Conservation (phyloP, 2,797 vertebrate genomes). For the Hapalemur alaotrensis region DNA sequence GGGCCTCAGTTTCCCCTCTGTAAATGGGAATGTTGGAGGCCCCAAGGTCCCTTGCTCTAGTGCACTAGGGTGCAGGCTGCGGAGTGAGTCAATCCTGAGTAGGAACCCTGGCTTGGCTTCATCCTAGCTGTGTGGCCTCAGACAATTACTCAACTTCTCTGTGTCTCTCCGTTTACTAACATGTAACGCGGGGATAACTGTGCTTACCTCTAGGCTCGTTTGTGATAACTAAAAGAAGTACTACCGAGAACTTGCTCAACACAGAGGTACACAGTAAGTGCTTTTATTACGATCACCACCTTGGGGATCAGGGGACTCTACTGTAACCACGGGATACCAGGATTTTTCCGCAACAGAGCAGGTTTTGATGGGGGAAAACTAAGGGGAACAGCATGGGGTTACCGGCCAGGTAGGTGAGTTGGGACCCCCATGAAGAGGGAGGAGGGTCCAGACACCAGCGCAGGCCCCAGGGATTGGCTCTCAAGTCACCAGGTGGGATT, state of each 20-base stretch:
- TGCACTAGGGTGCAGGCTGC: no score
- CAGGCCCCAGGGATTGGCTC: background rate
- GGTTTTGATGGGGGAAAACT: background rate
- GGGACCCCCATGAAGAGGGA: fast-evolving
- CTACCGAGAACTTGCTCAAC: background rate
- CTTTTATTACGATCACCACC: background rate
- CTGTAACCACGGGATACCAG: background rate
- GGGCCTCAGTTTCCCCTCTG: background rate
- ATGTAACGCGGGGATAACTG: background rate
- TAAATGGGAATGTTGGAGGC: background rate
- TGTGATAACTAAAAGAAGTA: slow-evolving; percentile 34
- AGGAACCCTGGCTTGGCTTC: background rate
- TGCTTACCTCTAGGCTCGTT: slow-evolving; percentile 60
- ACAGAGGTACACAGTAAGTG: slow-evolving; percentile 69
- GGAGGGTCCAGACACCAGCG: background rate
- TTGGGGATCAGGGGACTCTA: background rate
- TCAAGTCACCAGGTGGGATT: background rate
- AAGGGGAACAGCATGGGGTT: background rate
- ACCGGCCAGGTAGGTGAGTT: background rate
- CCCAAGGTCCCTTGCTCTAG: background rate
- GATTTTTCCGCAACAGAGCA: background rate
- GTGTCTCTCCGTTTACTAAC: background rate
- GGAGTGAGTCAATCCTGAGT: background rate
- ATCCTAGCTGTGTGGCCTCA: background rate
- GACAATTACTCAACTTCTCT: background rate